phyloP scores from a whole-genome alignment of 1,140 invertebrate species.

The Scaptomyza montana region DNA sequence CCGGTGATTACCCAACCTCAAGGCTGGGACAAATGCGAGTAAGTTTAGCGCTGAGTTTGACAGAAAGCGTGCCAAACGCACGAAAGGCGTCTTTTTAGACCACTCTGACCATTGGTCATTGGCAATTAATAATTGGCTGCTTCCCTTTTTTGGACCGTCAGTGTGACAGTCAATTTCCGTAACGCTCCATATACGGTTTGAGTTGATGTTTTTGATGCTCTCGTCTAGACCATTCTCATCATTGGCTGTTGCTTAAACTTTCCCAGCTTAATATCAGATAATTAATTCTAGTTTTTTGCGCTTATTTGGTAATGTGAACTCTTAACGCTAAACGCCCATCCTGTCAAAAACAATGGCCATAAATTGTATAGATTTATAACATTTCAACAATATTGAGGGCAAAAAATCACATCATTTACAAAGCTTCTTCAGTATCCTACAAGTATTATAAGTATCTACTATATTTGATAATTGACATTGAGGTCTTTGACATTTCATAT shows the following conservation, averaged over 20 bases:
- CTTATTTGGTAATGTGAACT: constrained; percentile 50
- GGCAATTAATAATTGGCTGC: constrained; percentile 34
- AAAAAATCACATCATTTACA: not conserved
- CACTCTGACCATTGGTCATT: not conserved
- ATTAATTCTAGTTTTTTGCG: constrained; percentile 49
- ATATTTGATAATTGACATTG: not conserved
- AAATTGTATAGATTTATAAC: not conserved
- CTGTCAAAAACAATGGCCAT: not conserved
- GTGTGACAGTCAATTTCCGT: constrained; percentile 53
- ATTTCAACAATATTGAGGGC: too few species aligned
- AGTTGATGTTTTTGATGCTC: constrained; percentile 23
- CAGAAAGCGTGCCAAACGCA: constrained; percentile 24
- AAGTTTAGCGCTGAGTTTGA: constrained; percentile 41
- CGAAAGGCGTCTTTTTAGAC: constrained; percentile 1
- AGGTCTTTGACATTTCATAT: not conserved
- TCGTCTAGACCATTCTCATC: constrained; percentile 8
- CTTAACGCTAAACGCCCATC: not conserved
- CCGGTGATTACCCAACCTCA: constrained; percentile 72
- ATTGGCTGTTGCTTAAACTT: constrained; percentile 28
- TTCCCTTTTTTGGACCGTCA: constrained; percentile 34
- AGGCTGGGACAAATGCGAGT: constrained; percentile 86
- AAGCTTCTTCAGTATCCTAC: not conserved
- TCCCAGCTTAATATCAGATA: constrained; percentile 47
- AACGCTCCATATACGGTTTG: constrained; percentile 43
- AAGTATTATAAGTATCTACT: not conserved